Conservation (phyloP, 2,797 vertebrate genomes). For the Schizopygopsis pylzovi region DNA sequence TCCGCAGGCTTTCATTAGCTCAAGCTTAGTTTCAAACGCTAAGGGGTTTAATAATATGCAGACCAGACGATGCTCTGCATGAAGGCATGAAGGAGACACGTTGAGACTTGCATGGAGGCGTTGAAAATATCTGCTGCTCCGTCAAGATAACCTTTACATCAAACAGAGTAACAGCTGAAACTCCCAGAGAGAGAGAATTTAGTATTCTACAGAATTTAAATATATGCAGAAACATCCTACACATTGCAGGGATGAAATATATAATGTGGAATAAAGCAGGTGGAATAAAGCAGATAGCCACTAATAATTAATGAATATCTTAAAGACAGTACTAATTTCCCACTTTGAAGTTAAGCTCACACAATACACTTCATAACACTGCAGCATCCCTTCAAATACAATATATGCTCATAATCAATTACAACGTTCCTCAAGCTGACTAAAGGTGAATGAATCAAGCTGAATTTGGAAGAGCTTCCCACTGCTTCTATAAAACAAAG, state of each 20-base stretch:
- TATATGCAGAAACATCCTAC: constrained; percentile 35
- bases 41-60: constrained; percentile 53
- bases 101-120: constrained; percentile 50
- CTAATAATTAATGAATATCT: not conserved
- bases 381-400: not conserved
- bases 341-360: not conserved
- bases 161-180: constrained; percentile 47
- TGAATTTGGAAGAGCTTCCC: not conserved
- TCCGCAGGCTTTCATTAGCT: constrained; percentile 35
- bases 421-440: not conserved
- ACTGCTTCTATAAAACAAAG: not conserved
- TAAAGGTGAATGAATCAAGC: not conserved
- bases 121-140: constrained; percentile 55
- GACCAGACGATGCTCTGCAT: constrained; percentile 48
- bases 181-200: constrained; percentile 31
- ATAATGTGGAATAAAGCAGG: not conserved
- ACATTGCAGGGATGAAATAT: constrained; percentile 1
- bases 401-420: constrained; percentile 9
- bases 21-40: constrained; percentile 27
- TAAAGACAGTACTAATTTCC: not conserved
- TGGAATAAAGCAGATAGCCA: not conserved
- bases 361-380: not conserved
- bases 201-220: constrained; percentile 7
- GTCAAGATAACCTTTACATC: constrained; percentile 61
- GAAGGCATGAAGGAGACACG: constrained; percentile 10